These are phyloP conservation scores for Stomatorhinus ivindoensis DNA, from an alignment of 2,113 vertebrate species.

Conservation along the genomic window DNA sequence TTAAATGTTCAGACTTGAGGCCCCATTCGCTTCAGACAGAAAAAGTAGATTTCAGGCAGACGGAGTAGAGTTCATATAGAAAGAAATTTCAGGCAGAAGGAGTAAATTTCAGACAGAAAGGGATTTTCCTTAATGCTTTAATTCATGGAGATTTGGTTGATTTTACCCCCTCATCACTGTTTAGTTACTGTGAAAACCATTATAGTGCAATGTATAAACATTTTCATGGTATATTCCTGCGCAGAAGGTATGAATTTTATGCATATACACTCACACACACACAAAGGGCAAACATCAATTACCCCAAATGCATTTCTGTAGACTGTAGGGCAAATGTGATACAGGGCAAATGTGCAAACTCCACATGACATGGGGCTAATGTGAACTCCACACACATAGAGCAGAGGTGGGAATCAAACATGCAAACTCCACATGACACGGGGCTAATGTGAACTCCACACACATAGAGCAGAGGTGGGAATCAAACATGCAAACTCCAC, in stretches of 20 bases:
- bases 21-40: neutral
- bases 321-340: neutral
- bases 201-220: neutral
- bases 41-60: neutral
- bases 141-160: neutral
- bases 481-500: no score
- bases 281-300: neutral
- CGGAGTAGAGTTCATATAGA: neutral
- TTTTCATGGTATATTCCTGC: neutral
- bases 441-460: no score
- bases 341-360: neutral
- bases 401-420: neutral
- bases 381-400: neutral
- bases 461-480: no score
- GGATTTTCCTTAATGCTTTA: neutral
- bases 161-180: neutral
- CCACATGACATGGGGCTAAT: no score
- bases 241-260: neutral
- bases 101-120: neutral
- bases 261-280: neutral
- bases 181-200: neutral
- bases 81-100: neutral
- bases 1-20: neutral
- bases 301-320: neutral
- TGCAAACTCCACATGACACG: no score